Evolutionary conservation across 2,888 invertebrate species (phyloP), one percentile per base, ranked within the genome.

Genomic region (Conchocele bisecta): DNA sequence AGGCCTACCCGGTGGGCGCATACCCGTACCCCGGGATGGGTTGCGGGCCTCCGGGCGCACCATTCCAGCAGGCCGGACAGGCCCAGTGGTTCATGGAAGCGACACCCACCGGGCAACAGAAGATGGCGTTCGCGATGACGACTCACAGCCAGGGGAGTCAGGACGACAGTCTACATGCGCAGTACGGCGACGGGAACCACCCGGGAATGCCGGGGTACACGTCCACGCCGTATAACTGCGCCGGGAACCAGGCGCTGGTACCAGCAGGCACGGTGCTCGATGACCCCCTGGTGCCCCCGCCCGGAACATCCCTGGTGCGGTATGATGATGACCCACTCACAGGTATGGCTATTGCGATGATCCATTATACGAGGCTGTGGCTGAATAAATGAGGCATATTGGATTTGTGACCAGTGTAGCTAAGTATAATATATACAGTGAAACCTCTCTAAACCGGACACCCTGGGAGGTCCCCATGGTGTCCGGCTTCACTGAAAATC

Each of bases 1-100:
- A n/a, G n/a, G 50, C 59, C n/a, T 64, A 65, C 44, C 78, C 76
- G 2, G 50, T 50, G 35, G 50, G 53, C 4, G 33, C 17, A 24
- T 33, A 48, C 29, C 42, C 29, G 22, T n/a, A n/a, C n/a, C 72
- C 76, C 24, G 53, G 48, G 15, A 53, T 63, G n/a, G 46, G 53
- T 4, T 54, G 64, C 15, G 64, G 66, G 46, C 61, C 64, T 9
- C 50, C 60, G 9, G 60, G 66, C 15, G 57, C 60, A 11, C 71
- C 78, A 4, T 82, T 73, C 33, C 67, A 73, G 35, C 77, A 78
- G 39, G 75, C 83, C 6, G 84, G 81, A 9, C 83, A 85, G 39
- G 86, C 85, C 0, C 83, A 84, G 26, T 85, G 82, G 75, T 83
- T 77, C 66, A 81, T 87, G 9, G 83, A 87, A 57, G 74, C 79